Conservation (phyloP, 2,888 invertebrate species). For the Lasioglossum oenotherae region DNA sequence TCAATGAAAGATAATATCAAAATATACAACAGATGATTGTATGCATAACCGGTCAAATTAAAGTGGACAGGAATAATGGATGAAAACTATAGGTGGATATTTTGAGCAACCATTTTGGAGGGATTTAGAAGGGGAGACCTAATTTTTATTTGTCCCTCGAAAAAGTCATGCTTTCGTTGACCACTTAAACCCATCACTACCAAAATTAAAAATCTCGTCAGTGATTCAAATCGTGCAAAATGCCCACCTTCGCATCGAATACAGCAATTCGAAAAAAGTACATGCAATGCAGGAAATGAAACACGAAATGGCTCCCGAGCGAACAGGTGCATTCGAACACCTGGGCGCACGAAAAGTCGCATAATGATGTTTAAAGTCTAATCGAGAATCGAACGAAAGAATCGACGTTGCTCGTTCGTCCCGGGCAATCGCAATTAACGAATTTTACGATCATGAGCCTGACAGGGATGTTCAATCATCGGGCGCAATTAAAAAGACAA, state of each 20-base stretch:
- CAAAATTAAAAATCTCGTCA: neutral
- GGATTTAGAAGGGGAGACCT: no score
- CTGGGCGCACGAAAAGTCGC: neutral
- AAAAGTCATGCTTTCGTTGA: no score
- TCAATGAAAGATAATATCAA: neutral
- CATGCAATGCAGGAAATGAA: neutral
- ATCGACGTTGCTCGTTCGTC: neutral
- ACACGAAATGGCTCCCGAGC: neutral
- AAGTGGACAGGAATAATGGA: no score
- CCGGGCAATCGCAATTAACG: neutral
- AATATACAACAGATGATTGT: neutral
- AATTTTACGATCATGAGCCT: neutral
- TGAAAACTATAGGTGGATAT: no score
- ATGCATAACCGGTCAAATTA: neutral
- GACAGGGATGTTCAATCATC: conserved; percentile 7
- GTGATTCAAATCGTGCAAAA: neutral
- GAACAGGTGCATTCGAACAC: neutral
- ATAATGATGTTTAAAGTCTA: neutral
- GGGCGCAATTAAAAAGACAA: conserved; percentile 22
- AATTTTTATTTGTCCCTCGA: neutral
- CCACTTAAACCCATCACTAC: no score
- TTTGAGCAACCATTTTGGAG: no score
- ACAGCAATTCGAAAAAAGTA: neutral
- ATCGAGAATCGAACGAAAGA: neutral
- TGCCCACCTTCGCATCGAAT: neutral